phyloP scores from a whole-genome alignment of 2,113 vertebrate species.

The Otolemur garnettii region DNA sequence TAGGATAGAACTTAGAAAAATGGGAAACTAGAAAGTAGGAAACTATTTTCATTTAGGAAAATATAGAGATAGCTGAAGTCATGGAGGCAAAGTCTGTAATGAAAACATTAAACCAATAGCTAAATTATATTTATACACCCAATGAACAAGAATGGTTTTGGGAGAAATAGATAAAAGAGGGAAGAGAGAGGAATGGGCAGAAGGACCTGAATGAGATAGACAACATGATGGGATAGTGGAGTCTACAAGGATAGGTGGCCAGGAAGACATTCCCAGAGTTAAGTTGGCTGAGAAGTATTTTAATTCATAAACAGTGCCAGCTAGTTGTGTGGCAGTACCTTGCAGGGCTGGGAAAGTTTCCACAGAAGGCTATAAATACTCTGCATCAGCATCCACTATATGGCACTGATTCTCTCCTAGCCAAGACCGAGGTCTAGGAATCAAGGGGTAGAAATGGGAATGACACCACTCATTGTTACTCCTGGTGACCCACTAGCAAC shows the following conservation, averaged over 20 bases:
- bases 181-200: neutral
- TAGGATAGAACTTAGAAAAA: too few species aligned
- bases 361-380: neutral
- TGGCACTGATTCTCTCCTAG: neutral
- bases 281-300: neutral
- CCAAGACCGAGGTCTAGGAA: neutral
- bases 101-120: neutral
- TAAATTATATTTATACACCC: neutral
- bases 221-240: neutral
- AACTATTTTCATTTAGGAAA: slow-evolving; percentile 35
- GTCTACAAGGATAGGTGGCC: neutral
- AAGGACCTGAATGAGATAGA: neutral
- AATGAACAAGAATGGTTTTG: neutral
- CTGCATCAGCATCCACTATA: neutral
- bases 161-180: neutral
- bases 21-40: neutral
- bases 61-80: neutral
- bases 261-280: neutral
- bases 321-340: neutral
- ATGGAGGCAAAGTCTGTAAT: neutral
- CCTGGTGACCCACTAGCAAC: neutral
- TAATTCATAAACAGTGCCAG: neutral
- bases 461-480: neutral
- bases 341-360: neutral
- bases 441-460: too few species aligned